phyloP scores from a whole-genome alignment of 2,113 vertebrate genomes.

The Peromyscus californicus region DNA sequence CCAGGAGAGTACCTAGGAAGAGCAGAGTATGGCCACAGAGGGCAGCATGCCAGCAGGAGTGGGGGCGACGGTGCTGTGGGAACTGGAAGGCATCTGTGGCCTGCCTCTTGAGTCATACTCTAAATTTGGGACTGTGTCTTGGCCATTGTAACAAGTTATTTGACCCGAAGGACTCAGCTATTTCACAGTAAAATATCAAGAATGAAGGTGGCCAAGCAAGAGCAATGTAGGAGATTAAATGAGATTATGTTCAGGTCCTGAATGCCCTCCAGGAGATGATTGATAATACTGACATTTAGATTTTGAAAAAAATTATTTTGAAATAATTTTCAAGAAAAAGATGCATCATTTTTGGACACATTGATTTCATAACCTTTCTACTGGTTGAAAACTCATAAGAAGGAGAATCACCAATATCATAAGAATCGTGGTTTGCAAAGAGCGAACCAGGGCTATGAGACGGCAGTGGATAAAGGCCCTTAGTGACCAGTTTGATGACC shows the following conservation, averaged over 20 bases:
- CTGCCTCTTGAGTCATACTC: neutral
- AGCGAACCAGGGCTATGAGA: neutral
- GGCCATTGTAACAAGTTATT: neutral
- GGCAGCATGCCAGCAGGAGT: neutral
- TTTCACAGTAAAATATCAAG: neutral
- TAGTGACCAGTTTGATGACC: neutral
- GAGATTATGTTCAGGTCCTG: neutral
- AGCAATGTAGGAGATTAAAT: neutral
- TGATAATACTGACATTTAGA: neutral
- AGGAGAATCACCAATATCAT: neutral
- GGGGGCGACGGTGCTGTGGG: neutral
- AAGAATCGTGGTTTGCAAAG: neutral
- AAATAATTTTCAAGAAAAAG: slow-evolving; percentile 43
- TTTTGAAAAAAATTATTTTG: neutral
- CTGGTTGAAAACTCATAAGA: neutral
- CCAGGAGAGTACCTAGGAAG: neutral
- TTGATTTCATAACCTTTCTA: neutral
- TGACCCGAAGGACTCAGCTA: neutral
- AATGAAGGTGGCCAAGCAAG: neutral
- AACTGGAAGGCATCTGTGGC: neutral
- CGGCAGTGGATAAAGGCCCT: neutral
- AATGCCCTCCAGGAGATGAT: neutral
- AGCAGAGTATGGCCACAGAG: neutral
- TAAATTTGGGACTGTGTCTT: neutral
- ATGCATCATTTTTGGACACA: neutral